Evolutionary conservation across 2,888 invertebrate species (phyloP), one percentile per base, ranked within the genome.

Genomic region (Ophion slaviceki): DNA sequence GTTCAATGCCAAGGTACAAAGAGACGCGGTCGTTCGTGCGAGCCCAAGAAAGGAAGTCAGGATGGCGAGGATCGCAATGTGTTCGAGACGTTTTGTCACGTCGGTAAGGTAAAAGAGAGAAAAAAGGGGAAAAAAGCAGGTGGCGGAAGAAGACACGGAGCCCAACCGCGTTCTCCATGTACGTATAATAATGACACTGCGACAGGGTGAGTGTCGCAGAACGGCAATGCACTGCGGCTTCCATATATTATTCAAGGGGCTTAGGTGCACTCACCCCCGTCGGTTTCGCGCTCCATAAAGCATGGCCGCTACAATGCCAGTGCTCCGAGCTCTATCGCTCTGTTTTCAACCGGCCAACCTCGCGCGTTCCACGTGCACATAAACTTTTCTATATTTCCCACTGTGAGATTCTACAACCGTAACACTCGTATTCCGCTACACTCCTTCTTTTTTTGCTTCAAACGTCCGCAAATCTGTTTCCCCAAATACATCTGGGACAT

Each of bases 171-270:
- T 74, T 68, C 70, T 83, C 80, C 83, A 47, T 70, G 72, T 80
- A 72, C 83, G 87, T 67, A 87, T 86, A 88, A 89, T 89, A 91
- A 91, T 89, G 91, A 88, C 86, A 88, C 90, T 90, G 91, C 90
- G 90, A 89, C 89, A 89, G 86, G 82, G 87, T 85, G 89, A 89
- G 88, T 89, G 90, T 89, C 90, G 90, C 89, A 90, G 88, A 88
- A 89, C 89, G 89, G 88, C 88, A 85, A 90, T 90, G 89, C 90
- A 89, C 91, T 91, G 91, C 90, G 89, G 91, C 86, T 88, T 85
- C 88, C 85, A 91, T 92, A 91, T 92, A 91, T 92, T 92, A 92
- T 92, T 92, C 92, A 91, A 88, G 84, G 86, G 86, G 86, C 87
- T 84, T 84, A 74, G 85, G 87, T 79, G 83, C 87, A 85, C 80